Evolutionary conservation across 1,140 invertebrate genomes (phyloP).

Genomic region (Solenopsis invicta): DNA sequence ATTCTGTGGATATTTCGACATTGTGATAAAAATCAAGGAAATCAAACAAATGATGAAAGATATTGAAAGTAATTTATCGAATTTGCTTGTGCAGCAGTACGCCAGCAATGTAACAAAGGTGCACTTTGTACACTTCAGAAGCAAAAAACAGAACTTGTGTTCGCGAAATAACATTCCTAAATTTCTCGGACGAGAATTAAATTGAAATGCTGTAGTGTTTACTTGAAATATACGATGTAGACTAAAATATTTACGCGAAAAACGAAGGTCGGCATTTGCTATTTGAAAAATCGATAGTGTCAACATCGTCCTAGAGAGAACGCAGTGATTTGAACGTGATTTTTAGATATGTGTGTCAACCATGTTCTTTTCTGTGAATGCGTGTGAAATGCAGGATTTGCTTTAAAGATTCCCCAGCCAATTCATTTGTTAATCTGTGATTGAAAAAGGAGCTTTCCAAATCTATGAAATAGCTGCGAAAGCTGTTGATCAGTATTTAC

Average conservation of each 20-base stretch:
- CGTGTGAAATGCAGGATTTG: not conserved
- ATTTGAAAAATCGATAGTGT: conserved; percentile 52
- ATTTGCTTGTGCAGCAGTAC: not conserved
- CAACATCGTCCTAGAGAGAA: conserved; percentile 27
- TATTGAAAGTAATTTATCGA: conserved; percentile 24
- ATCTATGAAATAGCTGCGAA: not conserved
- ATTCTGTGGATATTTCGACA: not conserved
- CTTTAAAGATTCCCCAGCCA: conserved; percentile 9
- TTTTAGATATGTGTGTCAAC: not conserved
- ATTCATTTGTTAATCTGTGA: not conserved
- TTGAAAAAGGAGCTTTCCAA: too few relatives aligned
- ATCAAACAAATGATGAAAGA: not conserved
- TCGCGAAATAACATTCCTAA: conserved; percentile 32
- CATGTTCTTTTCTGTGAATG: not conserved
- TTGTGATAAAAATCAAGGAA: not conserved
- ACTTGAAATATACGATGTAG: conserved; percentile 33
- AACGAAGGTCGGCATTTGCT: conserved; percentile 4
- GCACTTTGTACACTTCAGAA: not conserved
- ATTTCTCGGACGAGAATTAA: conserved; percentile 51
- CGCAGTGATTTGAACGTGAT: conserved; percentile 33
- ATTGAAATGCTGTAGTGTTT: conserved; percentile 56
- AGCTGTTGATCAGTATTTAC: not conserved
- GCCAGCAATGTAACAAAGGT: not conserved
- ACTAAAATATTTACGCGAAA: conserved; percentile 51
- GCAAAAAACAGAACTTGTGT: not conserved